A percentile compares a stretch with the other conserved stretches of the same genome.
phyloP scores from a whole-genome alignment of 2,797 vertebrate genomes.

The Pseudochaenichthys georgianus region DNA sequence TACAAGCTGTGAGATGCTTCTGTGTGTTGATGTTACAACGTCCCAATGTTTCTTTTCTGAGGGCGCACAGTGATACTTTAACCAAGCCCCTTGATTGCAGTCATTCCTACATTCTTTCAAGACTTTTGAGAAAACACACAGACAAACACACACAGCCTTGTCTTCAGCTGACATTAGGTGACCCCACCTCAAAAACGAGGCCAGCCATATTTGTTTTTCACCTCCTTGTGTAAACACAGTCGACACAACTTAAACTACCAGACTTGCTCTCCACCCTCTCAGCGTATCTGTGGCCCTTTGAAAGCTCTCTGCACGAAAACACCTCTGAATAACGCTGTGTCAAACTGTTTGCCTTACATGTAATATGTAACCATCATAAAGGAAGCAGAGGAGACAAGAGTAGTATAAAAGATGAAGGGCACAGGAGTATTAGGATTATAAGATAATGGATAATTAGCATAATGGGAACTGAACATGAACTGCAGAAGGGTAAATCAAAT shows the following conservation, averaged over 20 bases:
- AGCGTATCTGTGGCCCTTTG: background rate
- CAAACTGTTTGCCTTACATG: background rate
- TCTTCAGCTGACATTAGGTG: conserved; percentile 38
- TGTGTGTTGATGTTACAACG: background rate
- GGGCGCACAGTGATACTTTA: background rate
- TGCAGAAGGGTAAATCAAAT: background rate
- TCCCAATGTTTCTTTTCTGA: background rate
- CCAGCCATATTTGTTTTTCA: conserved; percentile 55
- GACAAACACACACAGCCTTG: conserved; percentile 27
- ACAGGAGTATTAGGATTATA: background rate
- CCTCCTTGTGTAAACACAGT: conserved; percentile 50
- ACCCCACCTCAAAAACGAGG: conserved; percentile 32
- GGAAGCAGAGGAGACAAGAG: background rate
- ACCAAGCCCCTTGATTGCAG: background rate
- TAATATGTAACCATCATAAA: conserved; percentile 15
- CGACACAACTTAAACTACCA: conserved; percentile 9
- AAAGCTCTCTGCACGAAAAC: background rate
- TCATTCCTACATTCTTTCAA: conserved; percentile 6
- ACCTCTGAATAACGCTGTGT: background rate
- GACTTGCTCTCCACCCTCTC: conserved; percentile 4
- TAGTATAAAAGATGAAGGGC: background rate
- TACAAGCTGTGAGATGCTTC: background rate
- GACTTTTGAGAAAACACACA: conserved; percentile 5
- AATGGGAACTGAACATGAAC: background rate
- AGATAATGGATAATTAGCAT: background rate